Conservation (phyloP, 2,797 vertebrate species). For the Notoglanidium macrostoma region DNA sequence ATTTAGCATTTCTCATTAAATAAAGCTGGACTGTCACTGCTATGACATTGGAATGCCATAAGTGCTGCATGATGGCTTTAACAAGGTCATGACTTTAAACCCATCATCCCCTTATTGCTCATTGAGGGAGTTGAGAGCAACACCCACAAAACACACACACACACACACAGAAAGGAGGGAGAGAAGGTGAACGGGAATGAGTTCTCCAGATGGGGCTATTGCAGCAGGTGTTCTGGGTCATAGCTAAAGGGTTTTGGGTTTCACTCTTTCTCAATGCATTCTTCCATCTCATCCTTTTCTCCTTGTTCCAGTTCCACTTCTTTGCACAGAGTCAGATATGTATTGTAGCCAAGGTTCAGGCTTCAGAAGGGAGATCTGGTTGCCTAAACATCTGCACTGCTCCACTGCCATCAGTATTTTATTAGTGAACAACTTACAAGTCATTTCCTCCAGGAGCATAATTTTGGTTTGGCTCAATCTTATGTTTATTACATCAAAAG, state of each 20-base stretch:
- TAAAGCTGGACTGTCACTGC: background rate
- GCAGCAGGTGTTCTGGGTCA: constrained; percentile 29
- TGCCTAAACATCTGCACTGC: constrained; percentile 58
- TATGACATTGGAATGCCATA: background rate
- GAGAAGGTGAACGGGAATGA: background rate
- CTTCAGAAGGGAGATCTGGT: constrained; percentile 4
- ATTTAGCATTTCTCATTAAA: background rate
- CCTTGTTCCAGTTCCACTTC: constrained; percentile 56
- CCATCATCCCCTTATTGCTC: background rate
- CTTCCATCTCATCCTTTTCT: constrained; percentile 23
- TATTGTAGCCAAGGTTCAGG: constrained; percentile 25
- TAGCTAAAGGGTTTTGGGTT: background rate
- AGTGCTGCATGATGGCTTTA: constrained; percentile 1
- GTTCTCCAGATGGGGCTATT: constrained; percentile 5
- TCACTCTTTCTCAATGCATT: background rate
- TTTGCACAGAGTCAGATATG: constrained; percentile 65
- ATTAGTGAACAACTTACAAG: constrained; percentile 58
- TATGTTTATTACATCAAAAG: constrained; percentile 12
- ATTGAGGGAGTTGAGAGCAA: background rate
- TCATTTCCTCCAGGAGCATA: background rate
- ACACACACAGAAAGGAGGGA: background rate
- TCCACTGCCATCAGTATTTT: constrained; percentile 68
- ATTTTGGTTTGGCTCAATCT: background rate
- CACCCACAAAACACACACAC: background rate
- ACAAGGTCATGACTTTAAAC: constrained; percentile 8